Conservation (phyloP, 2,888 invertebrate genomes). For the Rhingia campestris region DNA sequence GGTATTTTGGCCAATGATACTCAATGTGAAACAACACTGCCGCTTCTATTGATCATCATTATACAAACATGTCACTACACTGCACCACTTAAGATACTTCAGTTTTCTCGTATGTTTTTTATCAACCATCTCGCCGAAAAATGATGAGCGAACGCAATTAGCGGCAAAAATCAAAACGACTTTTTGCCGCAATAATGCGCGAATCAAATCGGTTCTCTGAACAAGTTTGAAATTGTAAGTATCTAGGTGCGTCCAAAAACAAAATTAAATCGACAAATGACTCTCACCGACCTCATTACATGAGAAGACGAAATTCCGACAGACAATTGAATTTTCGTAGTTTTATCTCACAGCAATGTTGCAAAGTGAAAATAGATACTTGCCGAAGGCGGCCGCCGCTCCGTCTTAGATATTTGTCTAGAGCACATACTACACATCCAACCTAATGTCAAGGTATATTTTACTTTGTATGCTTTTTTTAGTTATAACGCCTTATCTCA, state of each 20-base stretch:
- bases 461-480: not conserved
- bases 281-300: not conserved
- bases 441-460: slow-evolving; percentile 36
- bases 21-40: too few species aligned
- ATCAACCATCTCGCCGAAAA: not conserved
- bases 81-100: too few species aligned
- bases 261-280: not conserved
- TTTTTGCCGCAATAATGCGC: slow-evolving; percentile 30
- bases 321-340: slow-evolving; percentile 26
- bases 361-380: slow-evolving; percentile 51
- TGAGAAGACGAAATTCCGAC: slow-evolving; percentile 18
- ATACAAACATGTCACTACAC: too few species aligned
- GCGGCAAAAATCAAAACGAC: slow-evolving; percentile 30
- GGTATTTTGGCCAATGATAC: too few species aligned
- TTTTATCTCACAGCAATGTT: slow-evolving; percentile 51
- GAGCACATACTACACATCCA: slow-evolving; percentile 12
- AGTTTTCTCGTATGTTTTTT: too few species aligned
- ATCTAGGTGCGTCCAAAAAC: slow-evolving; percentile 39
- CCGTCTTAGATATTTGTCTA: slow-evolving; percentile 41
- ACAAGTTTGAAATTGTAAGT: slow-evolving; percentile 3
- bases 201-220: slow-evolving; percentile 23
- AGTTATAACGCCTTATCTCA: slow-evolving; percentile 31
- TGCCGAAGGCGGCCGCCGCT: slow-evolving; percentile 16
- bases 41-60: too few species aligned
- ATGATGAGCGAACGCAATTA: slow-evolving; percentile 42